These are phyloP conservation scores for Beroe forskalii DNA, from an alignment of 37 sponge, comb jelly and placozoan species.

Conservation along the genomic window DNA sequence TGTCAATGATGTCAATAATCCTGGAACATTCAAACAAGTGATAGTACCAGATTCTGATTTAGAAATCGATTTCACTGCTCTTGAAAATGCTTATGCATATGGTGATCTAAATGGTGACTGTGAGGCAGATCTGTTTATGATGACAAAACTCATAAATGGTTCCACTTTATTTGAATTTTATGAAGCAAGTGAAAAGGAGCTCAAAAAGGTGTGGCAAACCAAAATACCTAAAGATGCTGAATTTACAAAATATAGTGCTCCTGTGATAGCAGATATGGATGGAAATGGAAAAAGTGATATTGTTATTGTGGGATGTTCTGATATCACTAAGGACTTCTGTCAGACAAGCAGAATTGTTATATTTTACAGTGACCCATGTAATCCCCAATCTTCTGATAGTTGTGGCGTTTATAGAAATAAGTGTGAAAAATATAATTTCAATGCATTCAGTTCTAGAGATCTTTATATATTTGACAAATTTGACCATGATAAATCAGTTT, in stretches of 20 bases:
- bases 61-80: not conserved
- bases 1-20: not conserved
- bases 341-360: not conserved
- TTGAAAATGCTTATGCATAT: slow-evolving; percentile 1
- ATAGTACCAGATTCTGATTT: not conserved
- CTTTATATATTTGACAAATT: slow-evolving; percentile 20
- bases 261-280: slow-evolving; percentile 14
- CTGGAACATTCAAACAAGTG: not conserved
- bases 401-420: not conserved
- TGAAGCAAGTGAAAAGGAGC: not conserved
- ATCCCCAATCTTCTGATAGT: not conserved
- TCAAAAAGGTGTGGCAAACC: not conserved
- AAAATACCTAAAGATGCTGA: not conserved
- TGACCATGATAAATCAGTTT: not conserved
- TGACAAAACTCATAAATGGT: slow-evolving; percentile 26
- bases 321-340: not conserved
- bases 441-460: not conserved
- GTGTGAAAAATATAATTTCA: slow-evolving; percentile 2
- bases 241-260: not conserved
- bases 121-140: not conserved
- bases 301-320: slow-evolving; percentile 1
- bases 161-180: not conserved
- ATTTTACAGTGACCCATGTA: slow-evolving; percentile 21
- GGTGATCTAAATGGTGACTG: slow-evolving; percentile 37
- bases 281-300: slow-evolving; percentile 7